A percentile compares a stretch with the other conserved stretches of the same genome.
Conservation (phyloP, 2,113 vertebrate genomes). For the Sturnira hondurensis region DNA sequence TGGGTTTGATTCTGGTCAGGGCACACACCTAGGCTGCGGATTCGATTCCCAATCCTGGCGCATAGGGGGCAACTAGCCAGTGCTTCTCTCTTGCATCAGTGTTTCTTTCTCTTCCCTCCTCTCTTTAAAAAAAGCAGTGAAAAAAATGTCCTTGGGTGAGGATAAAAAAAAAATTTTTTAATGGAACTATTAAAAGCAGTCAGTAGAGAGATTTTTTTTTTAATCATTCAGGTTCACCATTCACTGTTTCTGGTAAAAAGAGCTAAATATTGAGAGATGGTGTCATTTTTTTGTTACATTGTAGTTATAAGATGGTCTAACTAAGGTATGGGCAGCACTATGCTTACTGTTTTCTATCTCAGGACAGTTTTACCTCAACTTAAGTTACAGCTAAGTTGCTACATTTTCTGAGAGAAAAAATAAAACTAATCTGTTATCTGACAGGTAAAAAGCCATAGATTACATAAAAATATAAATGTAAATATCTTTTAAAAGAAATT, state of each 20-base stretch:
- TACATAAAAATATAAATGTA: not conserved
- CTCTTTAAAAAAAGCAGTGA: no score
- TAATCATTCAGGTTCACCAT: not conserved
- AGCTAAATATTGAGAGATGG: not conserved
- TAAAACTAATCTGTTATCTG: not conserved
- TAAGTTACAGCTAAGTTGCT: not conserved
- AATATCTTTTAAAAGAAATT: not conserved
- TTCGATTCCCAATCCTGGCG: no score
- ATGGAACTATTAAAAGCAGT: not conserved
- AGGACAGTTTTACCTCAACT: not conserved
- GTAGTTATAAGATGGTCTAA: not conserved
- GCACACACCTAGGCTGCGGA: no score
- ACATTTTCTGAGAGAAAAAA: not conserved
- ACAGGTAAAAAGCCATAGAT: not conserved
- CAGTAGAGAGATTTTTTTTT: not conserved
- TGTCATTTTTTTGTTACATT: not conserved
- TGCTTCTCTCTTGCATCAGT: no score
- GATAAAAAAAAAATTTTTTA: no score
- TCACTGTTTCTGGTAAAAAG: slow-evolving; percentile 12
- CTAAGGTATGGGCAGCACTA: not conserved
- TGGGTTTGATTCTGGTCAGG: no score
- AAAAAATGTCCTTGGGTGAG: no score
- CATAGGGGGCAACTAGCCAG: no score
- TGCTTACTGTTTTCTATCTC: not conserved
- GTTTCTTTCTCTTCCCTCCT: no score